phyloP scores from a whole-genome alignment of 2,888 invertebrate genomes.

The Lypha dubia region DNA sequence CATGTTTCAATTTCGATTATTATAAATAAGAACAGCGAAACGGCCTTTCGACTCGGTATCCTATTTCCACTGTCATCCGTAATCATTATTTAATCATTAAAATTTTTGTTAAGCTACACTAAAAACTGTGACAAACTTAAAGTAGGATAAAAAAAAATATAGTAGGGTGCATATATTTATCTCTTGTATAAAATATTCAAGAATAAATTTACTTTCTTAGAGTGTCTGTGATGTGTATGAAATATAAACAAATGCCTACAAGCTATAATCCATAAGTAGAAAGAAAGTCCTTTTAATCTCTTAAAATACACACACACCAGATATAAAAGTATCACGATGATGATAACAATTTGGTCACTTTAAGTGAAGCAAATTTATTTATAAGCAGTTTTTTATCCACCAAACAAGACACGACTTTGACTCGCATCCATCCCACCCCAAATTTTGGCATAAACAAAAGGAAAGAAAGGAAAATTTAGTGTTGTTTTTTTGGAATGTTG shows the following conservation, averaged over 20 bases:
- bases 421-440: conserved; percentile 19
- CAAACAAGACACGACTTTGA: conserved; percentile 52
- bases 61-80: no score
- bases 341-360: conserved; percentile 83
- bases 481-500: conserved; percentile 35
- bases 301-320: conserved; percentile 17
- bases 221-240: conserved; percentile 24
- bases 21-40: no score
- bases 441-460: background rate
- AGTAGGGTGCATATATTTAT: conserved; percentile 40
- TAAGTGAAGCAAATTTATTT: conserved; percentile 83
- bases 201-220: conserved; percentile 44
- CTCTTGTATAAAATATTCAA: conserved; percentile 12
- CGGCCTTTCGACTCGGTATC: no score
- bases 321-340: conserved; percentile 78
- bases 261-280: conserved; percentile 76
- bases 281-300: conserved; percentile 82
- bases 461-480: conserved; percentile 24
- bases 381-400: conserved; percentile 79
- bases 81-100: no score
- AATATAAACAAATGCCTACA: conserved; percentile 74
- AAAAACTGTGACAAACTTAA: background rate
- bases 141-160: no score
- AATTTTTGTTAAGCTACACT: no score
- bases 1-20: no score